Base-by-base conservation (phyloP, 2,113 vertebrate species). In the Leucosticte australis region DNA sequence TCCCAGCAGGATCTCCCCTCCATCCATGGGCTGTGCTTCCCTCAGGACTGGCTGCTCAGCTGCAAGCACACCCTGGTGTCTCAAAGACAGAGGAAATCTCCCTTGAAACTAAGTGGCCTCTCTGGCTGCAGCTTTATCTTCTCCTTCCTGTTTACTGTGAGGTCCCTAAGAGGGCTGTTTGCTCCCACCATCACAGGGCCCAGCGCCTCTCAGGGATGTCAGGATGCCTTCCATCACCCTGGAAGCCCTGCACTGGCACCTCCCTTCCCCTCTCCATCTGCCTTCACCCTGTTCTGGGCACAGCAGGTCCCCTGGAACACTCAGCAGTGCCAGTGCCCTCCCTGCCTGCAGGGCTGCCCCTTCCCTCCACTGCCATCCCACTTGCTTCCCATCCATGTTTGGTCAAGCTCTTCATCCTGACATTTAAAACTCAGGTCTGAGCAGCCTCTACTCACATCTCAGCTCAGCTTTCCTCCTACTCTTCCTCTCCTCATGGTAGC, bases 381-480 rank as follows among this genome's bases (percentile, higher is more conserved):
- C 33, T 83, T 6, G 2, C 30, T 75, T 84, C 62, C 47, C 35
- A 74, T 80, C 62, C 33, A 60, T 10, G 0, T 57, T 37, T 64
- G 65, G 56, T 60, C 69, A 83, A 71, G 57, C 18, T 75, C 67
- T 62, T 94, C 67, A 77, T 55, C 35, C 64, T 89, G 55, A 56
- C 19, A 30, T 77, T 69, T 69, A 60, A 69, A 93, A 46, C 41
- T 52, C 53, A 62, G 39, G 20, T 15, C 68, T 88, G 46, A 93
- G 60, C 63, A 77, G 37, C 20, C 46, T 84, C 74, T 87, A 44
- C 42, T 63, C 71, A 67, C 50, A 90, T 4, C 49, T 46, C n/a
- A 33, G 41, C 60, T 94, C 78, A 84, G 7, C n/a, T 62, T 93
- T 80, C 42, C 70, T 93, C 63, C 74, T 73, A n/a, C 53, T 91